Evolutionary conservation across 2,888 invertebrate genomes (phyloP), one percentile per base, ranked within the genome.

Genomic region (Ctenicera cuprea): DNA sequence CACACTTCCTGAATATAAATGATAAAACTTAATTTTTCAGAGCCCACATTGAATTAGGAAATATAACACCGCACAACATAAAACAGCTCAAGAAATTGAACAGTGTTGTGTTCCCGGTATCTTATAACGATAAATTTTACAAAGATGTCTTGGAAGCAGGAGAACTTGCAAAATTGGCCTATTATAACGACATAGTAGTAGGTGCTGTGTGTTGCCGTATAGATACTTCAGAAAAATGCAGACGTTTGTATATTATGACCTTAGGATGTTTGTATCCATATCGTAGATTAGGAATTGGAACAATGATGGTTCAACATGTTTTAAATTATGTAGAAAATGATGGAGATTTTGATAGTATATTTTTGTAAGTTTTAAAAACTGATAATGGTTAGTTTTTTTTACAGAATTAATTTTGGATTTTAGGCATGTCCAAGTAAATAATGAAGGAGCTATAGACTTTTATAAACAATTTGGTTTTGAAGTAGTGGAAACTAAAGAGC

Each of bases 101-200:
- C 87, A 95, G 96, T 87, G 97, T 98, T 75, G 97, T 99, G 57
- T 99, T 99, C 88, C 99, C 99, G 76, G 98, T 99, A 75, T 95
- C 97, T 48, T 99, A 99, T 88, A 99, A 99, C 89, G 98, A 99
- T 88, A 98, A 98, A 89, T 99, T 99, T 89, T 99, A 99, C 88
- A 97, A 98, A 88, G 99, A 99, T 89, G 98, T 99, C 18, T 88
- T 99, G 83, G 97, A 97, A 87, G 97, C 98, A 79, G 98, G 98
- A 66, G 98, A 99, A 89, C 89, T 99, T 81, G 98, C 98, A 18
- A 98, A 98, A 90, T 89, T 99, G 85, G 98, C 97, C 5, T 99
- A 98, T 89, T 99, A 98, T 89, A 99, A 99, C 90, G 99, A 99
- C 88, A 98, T 99, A 84, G 98, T 99, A 80, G 99, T 99, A 67